Conservation (phyloP, 1,140 invertebrate genomes). For the Drosophila orosa region DNA sequence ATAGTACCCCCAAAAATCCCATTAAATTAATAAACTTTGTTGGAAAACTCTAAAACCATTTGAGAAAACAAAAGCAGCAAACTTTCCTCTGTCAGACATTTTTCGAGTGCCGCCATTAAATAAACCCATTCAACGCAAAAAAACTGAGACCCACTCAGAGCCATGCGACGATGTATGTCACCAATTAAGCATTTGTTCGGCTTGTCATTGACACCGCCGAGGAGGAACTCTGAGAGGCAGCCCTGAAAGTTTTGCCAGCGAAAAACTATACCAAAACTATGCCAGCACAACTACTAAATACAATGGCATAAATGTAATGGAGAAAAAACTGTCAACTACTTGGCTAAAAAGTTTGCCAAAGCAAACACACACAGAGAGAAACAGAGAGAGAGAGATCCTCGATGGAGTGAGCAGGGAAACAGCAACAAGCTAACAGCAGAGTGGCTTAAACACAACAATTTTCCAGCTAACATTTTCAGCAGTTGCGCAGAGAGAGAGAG, state of each 20-base stretch:
- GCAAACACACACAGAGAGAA: slow-evolving; percentile 44
- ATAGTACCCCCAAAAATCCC: neutral
- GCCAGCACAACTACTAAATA: slow-evolving; percentile 28
- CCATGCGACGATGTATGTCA: slow-evolving; percentile 23
- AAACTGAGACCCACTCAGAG: slow-evolving; percentile 11
- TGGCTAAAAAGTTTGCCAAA: slow-evolving; percentile 60
- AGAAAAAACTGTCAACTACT: slow-evolving; percentile 65
- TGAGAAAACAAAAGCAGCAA: neutral
- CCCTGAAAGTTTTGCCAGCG: slow-evolving; percentile 47
- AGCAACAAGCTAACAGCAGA: slow-evolving; percentile 34
- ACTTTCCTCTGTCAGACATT: slow-evolving; percentile 4
- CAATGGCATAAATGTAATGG: slow-evolving; percentile 66
- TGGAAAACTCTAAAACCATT: slow-evolving; percentile 2
- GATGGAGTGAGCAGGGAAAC: slow-evolving; percentile 1
- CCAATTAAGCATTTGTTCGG: slow-evolving; percentile 69
- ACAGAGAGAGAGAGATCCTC: too few relatives aligned
- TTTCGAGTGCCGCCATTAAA: slow-evolving; percentile 25
- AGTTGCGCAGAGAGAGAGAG: slow-evolving; percentile 33
- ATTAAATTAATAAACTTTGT: slow-evolving; percentile 13
- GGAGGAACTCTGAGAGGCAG: slow-evolving; percentile 17
- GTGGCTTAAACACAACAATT: slow-evolving; percentile 25
- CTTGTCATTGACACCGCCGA: slow-evolving; percentile 59
- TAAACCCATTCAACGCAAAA: slow-evolving; percentile 27
- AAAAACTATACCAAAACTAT: slow-evolving; percentile 7
- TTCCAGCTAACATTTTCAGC: slow-evolving; percentile 9